Percentiles rank a stretch among this genome's conserved stretches.
Conservation (phyloP, 2,888 invertebrate species). For the Volucella zonaria region DNA sequence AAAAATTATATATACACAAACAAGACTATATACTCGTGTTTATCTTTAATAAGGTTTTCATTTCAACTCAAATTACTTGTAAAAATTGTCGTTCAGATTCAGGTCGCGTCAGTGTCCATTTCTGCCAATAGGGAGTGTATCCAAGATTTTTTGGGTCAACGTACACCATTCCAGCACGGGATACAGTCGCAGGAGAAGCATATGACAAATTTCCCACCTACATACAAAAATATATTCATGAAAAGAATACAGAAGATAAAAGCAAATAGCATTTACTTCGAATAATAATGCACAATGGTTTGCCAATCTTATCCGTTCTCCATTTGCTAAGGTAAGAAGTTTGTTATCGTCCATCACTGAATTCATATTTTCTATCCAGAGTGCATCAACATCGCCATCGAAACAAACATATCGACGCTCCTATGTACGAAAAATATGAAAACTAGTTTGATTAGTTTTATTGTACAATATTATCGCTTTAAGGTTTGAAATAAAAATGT, state of each 20-base stretch:
- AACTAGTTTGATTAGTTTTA: no score
- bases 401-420: constrained; percentile 93
- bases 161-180: constrained; percentile 96
- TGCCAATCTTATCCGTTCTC: constrained; percentile 92
- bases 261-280: constrained; percentile 84
- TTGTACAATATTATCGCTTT: no score
- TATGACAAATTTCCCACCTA: constrained; percentile 93
- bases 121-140: constrained; percentile 92
- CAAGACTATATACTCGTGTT: not conserved
- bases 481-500: no score
- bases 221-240: constrained; percentile 11
- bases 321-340: constrained; percentile 93
- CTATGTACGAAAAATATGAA: constrained; percentile 76
- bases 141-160: constrained; percentile 96
- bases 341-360: constrained; percentile 98
- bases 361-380: constrained; percentile 99
- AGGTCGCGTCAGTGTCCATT: constrained; percentile 87
- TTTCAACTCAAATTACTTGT: constrained; percentile 69
- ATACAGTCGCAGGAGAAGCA: constrained; percentile 96
- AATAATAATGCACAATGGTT: constrained; percentile 92
- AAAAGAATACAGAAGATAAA: not conserved
- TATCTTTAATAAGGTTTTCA: not conserved
- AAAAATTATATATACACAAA: not conserved
- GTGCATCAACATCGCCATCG: constrained; percentile 96
- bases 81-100: constrained; percentile 84